A percentile compares a stretch with the other conserved stretches of the same genome.
These are phyloP conservation scores for Coecobrya sp. DNA, from an alignment of 2,888 invertebrate genomes.

Conservation along the genomic window DNA sequence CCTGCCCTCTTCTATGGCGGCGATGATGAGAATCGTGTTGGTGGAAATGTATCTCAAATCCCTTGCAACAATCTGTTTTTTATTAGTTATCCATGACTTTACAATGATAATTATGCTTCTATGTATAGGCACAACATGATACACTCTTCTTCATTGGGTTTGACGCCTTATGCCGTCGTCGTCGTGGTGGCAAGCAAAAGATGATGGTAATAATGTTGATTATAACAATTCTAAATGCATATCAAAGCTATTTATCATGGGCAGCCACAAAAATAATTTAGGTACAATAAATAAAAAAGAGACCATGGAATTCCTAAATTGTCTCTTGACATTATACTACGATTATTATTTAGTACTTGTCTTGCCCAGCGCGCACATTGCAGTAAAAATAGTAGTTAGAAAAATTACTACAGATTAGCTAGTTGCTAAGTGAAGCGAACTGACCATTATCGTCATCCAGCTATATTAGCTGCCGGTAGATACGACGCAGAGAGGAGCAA, in stretches of 20 bases:
- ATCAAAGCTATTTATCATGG: conserved; percentile 4
- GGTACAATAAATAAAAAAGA: background rate
- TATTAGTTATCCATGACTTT: conserved; percentile 14
- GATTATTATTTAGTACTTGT: conserved; percentile 15
- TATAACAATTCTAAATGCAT: background rate
- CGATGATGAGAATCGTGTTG: background rate
- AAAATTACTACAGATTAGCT: background rate
- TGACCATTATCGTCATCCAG: background rate
- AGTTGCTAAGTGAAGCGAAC: background rate
- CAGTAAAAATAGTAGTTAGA: conserved; percentile 32
- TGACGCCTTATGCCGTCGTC: background rate
- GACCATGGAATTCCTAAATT: conserved; percentile 62
- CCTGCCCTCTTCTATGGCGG: background rate
- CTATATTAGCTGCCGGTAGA: too few relatives aligned
- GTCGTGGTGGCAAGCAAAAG: background rate
- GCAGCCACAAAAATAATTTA: background rate
- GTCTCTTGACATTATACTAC: conserved; percentile 40
- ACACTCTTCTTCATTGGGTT: background rate
- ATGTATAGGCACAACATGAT: conserved; percentile 23
- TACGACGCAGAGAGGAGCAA: too few relatives aligned
- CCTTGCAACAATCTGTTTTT: conserved; percentile 24
- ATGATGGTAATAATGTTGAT: background rate
- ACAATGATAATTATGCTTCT: conserved; percentile 13
- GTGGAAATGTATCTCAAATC: background rate
- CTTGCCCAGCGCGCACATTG: conserved; percentile 8